Evolutionary conservation across 2,888 invertebrate species (phyloP).

Genomic region (Rhorus exstirpatorius): DNA sequence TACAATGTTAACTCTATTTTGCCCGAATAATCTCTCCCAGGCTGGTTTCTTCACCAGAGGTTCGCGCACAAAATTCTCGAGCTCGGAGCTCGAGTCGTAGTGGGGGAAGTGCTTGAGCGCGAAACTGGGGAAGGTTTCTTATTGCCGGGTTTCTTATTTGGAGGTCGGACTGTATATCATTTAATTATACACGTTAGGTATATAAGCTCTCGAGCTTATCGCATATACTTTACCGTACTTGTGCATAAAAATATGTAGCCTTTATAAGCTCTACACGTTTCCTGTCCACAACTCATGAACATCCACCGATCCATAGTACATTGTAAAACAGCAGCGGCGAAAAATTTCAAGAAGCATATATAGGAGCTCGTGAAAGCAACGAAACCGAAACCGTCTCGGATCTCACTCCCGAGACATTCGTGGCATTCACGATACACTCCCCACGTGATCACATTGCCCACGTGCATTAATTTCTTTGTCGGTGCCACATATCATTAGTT

Average conservation of each 20-base stretch:
- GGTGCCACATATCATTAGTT: conserved; percentile 40
- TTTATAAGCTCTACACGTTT: conserved; percentile 31
- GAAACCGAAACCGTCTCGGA: conserved; percentile 67
- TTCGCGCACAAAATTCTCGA: too few species aligned
- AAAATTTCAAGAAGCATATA: conserved; percentile 43
- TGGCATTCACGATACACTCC: conserved; percentile 57
- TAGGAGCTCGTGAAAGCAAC: conserved; percentile 36
- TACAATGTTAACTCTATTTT: too few species aligned
- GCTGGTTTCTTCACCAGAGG: too few species aligned
- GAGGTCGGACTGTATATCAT: too few species aligned
- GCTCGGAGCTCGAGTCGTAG: too few species aligned
- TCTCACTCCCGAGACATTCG: conserved; percentile 63
- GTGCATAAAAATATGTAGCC: neutral
- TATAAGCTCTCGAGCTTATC: conserved; percentile 47
- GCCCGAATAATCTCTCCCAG: too few species aligned
- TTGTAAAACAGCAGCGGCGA: conserved; percentile 18
- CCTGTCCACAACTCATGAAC: conserved; percentile 53
- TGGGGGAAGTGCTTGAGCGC: too few species aligned
- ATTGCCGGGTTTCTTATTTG: too few species aligned
- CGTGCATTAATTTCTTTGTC: conserved; percentile 66
- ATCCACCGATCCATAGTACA: conserved; percentile 31
- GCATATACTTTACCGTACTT: conserved; percentile 5
- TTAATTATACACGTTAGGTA: conserved; percentile 52
- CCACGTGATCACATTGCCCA: conserved; percentile 43
- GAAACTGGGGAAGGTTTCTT: too few species aligned